Conservation (phyloP, 2,888 invertebrate species). For the Cataglyphis albicans region DNA sequence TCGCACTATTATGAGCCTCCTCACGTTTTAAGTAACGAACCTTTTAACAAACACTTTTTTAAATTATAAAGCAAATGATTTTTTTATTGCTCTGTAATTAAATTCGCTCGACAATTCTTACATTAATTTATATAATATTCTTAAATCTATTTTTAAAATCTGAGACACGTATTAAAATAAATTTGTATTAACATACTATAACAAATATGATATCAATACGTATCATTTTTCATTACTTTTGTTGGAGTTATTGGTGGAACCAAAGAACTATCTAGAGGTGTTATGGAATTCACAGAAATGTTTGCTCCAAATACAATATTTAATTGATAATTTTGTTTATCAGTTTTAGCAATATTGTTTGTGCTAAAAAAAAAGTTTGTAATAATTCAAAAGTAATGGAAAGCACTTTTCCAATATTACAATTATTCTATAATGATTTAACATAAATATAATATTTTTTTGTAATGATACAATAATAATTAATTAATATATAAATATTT, state of each 20-base stretch:
- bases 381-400: not conserved
- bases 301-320: not conserved
- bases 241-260: not conserved
- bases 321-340: not conserved
- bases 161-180: not conserved
- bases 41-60: not conserved
- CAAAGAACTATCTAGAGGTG: too few relatives aligned
- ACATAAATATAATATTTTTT: not conserved
- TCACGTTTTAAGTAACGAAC: not conserved
- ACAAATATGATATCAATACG: not conserved
- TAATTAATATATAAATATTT: not conserved
- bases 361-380: constrained; percentile 2
- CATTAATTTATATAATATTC: not conserved
- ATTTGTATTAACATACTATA: not conserved
- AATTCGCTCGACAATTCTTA: not conserved
- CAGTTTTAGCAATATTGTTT: not conserved
- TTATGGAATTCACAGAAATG: not conserved
- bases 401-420: not conserved
- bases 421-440: not conserved
- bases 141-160: not conserved
- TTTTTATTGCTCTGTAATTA: not conserved
- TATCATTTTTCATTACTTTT: constrained; percentile 8
- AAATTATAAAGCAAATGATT: not conserved
- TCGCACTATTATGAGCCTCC: not conserved
- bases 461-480: not conserved